Evolutionary conservation across 2,113 vertebrate species (phyloP).

Genomic region (Paralichthys olivaceus): DNA sequence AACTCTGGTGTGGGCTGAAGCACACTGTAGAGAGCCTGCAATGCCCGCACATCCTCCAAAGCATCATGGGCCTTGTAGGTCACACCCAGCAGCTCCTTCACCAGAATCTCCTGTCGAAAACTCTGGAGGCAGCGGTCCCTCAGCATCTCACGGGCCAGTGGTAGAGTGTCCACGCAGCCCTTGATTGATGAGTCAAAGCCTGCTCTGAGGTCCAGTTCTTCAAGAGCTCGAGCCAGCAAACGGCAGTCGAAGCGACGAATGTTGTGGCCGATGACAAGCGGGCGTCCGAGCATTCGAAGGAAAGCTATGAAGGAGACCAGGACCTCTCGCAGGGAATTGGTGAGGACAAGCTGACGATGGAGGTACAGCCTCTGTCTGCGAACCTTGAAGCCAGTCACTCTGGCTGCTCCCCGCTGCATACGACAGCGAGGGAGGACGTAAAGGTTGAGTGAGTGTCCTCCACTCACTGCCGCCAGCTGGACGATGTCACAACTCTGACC

Average conservation of each 20-base stretch:
- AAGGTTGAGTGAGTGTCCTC: constrained; percentile 74
- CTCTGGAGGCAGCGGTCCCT: constrained; percentile 57
- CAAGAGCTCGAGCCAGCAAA: constrained; percentile 64
- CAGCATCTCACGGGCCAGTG: constrained; percentile 71
- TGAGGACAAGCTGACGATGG: constrained; percentile 62
- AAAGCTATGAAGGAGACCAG: constrained; percentile 79
- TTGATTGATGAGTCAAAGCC: constrained; percentile 59
- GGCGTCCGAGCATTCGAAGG: constrained; percentile 66
- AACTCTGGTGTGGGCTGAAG: constrained; percentile 58
- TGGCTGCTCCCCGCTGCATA: constrained; percentile 69
- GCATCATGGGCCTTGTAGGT: constrained; percentile 79
- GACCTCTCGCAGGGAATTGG: constrained; percentile 73
- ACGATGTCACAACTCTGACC: constrained; percentile 75
- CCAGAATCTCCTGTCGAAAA: constrained; percentile 76
- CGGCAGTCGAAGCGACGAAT: constrained; percentile 77
- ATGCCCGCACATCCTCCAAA: constrained; percentile 70
- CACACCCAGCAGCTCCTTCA: constrained; percentile 71
- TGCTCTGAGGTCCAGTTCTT: constrained; percentile 61
- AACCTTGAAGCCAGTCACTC: constrained; percentile 76
- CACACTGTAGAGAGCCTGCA: constrained; percentile 70
- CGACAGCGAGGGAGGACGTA: constrained; percentile 70
- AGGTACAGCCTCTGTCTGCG: constrained; percentile 66
- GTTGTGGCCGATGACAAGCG: constrained; percentile 78
- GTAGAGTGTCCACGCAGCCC: constrained; percentile 78
- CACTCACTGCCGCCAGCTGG: constrained; percentile 81